Evolutionary conservation across 2,113 vertebrate genomes (phyloP).

Genomic region (Aythya baeri): DNA sequence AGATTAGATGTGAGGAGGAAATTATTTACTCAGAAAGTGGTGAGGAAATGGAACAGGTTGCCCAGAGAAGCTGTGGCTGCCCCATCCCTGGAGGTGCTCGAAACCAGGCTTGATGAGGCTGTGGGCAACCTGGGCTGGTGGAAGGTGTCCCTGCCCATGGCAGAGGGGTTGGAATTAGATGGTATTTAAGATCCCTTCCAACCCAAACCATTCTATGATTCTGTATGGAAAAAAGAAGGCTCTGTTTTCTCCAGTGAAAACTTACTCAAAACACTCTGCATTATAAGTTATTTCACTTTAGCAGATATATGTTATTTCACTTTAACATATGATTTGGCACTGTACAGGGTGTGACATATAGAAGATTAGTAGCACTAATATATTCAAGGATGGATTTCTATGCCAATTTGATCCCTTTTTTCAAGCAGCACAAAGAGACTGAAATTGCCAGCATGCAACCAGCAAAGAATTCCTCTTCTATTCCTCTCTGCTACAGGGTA

Average conservation of each 20-base stretch:
- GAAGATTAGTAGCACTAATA: neutral
- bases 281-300: neutral
- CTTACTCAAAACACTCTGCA: neutral
- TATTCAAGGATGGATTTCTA: neutral
- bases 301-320: neutral
- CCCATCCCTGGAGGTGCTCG: no score
- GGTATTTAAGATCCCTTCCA: no score
- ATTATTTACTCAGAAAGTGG: no score
- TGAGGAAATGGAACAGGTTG: no score
- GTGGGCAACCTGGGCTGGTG: no score
- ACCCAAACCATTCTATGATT: no score
- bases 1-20: no score
- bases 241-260: neutral
- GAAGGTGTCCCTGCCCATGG: no score
- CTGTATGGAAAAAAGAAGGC: neutral
- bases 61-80: no score
- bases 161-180: no score
- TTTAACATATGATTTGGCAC: neutral
- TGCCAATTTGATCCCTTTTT: neutral
- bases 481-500: neutral
- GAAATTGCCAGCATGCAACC: neutral
- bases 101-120: no score
- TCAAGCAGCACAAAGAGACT: neutral
- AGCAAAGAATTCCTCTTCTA: neutral
- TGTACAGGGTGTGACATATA: accelerated